These are phyloP conservation scores for Apis cerana DNA, from an alignment of 1,140 invertebrate genomes.

Conservation along the genomic window DNA sequence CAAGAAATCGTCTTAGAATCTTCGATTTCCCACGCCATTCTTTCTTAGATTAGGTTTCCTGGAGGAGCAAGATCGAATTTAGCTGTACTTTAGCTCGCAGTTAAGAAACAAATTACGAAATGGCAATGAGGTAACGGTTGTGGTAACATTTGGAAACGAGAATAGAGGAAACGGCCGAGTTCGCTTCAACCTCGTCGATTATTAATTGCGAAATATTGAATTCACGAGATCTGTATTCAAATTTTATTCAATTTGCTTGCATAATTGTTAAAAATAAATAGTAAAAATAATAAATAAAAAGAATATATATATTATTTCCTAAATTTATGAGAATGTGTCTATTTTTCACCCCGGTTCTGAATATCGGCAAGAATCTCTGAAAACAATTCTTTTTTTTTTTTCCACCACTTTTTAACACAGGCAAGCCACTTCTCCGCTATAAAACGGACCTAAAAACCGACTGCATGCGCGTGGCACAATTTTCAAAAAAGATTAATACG, in stretches of 20 bases:
- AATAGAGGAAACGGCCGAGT: neutral
- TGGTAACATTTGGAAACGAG: constrained; percentile 4
- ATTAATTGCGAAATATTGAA: neutral
- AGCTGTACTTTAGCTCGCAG: constrained; percentile 1
- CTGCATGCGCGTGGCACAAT: no score
- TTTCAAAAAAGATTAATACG: no score
- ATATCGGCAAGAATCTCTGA: no score
- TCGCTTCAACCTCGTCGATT: constrained; percentile 12
- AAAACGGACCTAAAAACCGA: no score
- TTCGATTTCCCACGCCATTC: constrained; percentile 24
- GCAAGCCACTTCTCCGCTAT: no score
- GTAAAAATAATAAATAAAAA: no score
- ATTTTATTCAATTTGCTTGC: no score
- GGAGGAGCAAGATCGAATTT: constrained; percentile 27
- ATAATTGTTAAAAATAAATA: no score
- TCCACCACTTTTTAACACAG: no score
- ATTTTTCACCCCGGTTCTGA: neutral
- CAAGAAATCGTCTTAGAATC: no score
- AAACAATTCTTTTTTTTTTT: no score
- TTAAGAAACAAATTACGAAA: constrained; percentile 40
- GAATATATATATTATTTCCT: neutral
- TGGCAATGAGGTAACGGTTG: constrained; percentile 7
- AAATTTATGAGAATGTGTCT: neutral
- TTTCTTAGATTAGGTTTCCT: constrained; percentile 32
- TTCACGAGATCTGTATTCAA: no score